Conservation (phyloP, 2,797 vertebrate species). For the Dicrostonyx torquatus region DNA sequence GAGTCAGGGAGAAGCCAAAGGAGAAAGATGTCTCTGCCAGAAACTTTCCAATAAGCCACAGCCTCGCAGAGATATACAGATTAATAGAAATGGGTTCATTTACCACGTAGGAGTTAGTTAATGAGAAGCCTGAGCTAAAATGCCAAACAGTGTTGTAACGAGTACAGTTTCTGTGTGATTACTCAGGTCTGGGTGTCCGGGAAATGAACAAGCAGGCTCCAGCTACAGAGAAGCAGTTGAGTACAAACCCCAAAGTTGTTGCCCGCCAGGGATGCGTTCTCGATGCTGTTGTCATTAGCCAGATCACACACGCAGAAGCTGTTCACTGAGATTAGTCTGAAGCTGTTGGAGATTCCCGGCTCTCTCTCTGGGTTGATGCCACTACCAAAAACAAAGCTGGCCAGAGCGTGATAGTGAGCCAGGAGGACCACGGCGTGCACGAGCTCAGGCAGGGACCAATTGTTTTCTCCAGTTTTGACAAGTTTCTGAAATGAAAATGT, state of each 20-base stretch:
- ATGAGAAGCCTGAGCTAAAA: too few species aligned
- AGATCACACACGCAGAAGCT: constrained; percentile 90
- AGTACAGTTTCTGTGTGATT: too few species aligned
- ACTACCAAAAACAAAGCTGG: constrained; percentile 92
- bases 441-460: constrained; percentile 92
- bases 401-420: constrained; percentile 91
- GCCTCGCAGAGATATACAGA: too few species aligned
- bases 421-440: constrained; percentile 91
- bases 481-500: constrained; percentile 88
- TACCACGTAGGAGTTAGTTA: too few species aligned
- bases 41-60: too few species aligned
- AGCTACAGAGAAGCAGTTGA: constrained; percentile 48
- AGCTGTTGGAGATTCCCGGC: constrained; percentile 84
- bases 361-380: constrained; percentile 91
- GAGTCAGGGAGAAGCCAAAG: too few species aligned
- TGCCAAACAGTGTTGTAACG: too few species aligned
- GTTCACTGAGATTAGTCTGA: constrained; percentile 87
- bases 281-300: constrained; percentile 90
- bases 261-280: constrained; percentile 87
- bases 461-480: constrained; percentile 92
- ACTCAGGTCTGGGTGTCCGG: too few species aligned
- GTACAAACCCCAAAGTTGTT: constrained; percentile 88
- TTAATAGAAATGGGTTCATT: too few species aligned
- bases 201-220: too few species aligned
- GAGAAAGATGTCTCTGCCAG: too few species aligned